Evolutionary conservation across 2,888 invertebrate species (phyloP), one percentile per base, ranked within the genome.

Genomic region (Drosophila sordidapex): DNA sequence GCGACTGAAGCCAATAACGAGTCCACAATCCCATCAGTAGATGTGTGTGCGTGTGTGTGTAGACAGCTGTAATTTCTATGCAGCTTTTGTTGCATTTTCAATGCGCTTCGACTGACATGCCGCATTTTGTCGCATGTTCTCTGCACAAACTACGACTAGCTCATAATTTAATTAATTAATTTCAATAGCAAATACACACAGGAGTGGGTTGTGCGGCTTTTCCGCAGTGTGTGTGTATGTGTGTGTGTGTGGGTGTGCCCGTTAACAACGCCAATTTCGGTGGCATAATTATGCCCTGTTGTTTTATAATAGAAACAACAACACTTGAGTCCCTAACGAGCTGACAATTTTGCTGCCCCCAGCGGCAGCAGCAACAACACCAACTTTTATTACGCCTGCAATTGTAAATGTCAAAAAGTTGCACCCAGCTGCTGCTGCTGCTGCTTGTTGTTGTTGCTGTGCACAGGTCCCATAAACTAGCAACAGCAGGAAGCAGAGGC

Each of bases 121-220:
- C 53, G 61, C 58, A 40, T 40, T 56, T 48, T 46, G 64, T 35
- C 51, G 51, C 69, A 56, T 78, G 69, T 52, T 48, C 33, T 48
- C 25, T 46, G 25, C 46, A 21, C 13, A 15, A 15, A 7, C 21
- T 43, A 60, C 73, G 63, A 70, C 71, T 69, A 66, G 64, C 76
- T 81, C 70, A 87, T 86, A 86, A 86, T 89, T 89, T 89, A 86
- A 89, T 86, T 86, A 89, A 87, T 86, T 89, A 82, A 89, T 85
- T 89, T 85, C 78, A 56, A 76, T 82, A 56, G 64, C 38, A 62
- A n/a, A 15, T 4, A 46, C 25, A 38, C 43, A 18, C 8, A 27
- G n/a, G 10, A 21, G 49, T 6, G n/a, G 35, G 8, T 25, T 13
- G 4, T 7, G 18, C 27, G 13, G 21, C 4, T n/a, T 33, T 33